These are phyloP conservation scores for Oceanodroma tethys DNA, from an alignment of 2,113 vertebrate genomes.

Conservation along the genomic window DNA sequence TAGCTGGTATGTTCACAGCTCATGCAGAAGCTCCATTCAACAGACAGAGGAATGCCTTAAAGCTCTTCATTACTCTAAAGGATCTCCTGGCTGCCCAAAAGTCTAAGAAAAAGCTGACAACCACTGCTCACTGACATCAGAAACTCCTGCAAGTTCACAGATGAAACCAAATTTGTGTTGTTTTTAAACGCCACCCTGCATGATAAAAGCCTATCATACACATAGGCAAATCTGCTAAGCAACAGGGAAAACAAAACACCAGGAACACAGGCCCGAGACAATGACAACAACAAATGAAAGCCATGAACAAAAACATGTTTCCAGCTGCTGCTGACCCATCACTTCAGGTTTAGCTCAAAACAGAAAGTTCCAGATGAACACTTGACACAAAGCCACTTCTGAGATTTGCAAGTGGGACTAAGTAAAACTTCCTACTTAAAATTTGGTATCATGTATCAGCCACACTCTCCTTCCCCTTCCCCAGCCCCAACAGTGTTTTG, in stretches of 20 bases:
- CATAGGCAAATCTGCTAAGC: not conserved
- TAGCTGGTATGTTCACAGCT: not conserved
- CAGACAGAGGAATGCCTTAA: not conserved
- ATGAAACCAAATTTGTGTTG: not conserved
- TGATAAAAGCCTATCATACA: not conserved
- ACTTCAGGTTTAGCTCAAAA: not conserved
- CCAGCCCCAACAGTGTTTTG: not conserved
- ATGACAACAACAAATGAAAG: not conserved
- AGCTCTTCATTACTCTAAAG: not conserved
- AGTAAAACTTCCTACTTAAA: not conserved
- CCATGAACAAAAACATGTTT: conserved; percentile 35
- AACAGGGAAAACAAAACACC: not conserved
- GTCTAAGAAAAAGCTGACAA: not conserved
- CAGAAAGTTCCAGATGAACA: not conserved
- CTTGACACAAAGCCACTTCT: conserved; percentile 13
- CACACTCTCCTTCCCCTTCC: not conserved
- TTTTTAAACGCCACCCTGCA: not conserved
- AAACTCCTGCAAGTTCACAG: not conserved
- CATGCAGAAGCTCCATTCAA: not conserved
- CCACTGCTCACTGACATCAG: not conserved
- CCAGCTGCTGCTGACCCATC: not conserved
- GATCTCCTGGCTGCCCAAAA: not conserved
- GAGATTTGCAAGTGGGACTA: not conserved
- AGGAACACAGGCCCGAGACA: conserved; percentile 4
- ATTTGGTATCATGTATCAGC: not conserved